Base-by-base conservation (phyloP, 2,113 vertebrate genomes). In the Chloropsis hardwickii region DNA sequence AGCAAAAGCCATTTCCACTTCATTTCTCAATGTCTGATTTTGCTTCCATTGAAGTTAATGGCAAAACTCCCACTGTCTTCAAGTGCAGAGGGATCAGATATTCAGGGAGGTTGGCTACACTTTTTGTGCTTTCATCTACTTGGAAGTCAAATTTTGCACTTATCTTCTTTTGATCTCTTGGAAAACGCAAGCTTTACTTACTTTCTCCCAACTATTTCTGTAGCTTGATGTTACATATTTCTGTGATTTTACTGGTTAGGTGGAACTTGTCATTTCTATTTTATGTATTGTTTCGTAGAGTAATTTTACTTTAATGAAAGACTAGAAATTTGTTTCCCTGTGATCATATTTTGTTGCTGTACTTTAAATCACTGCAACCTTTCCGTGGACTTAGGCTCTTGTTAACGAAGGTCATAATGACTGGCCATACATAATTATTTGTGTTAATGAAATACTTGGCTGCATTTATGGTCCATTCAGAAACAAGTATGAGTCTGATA, bases 401-500 rank as follows among this genome's bases (percentile, higher is more conserved):
- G 80, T 88, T 92, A 93, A 91, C 67, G 88, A 88, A 94, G 90
- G 92, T 81, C 37, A 48, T 81, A 39, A 93, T 89, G 94, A 79
- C 71, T 85, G 92, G 86, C 90, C 92, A 88, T 94, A 95, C 81
- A 64, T 95, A 93, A 97, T 95, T 91, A 94, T 95, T 95, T 97
- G 94, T 86, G 92, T 91, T 91, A 92, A 93, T 96, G 90, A 97
- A 86, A 94, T 95, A 97, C 93, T 95, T 97, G 95, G 86, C 79
- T 82, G 79, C 77, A 87, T 95, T 96, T 95, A 86, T 81, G 76
- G 90, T 76, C 92, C 93, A 56, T 96, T 97, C 27, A 15, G 94
- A 93, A 91, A 95, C 79, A 94, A 94, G 94, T 86, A 69, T 88
- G 94, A 93, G 92, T 95, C 86, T 92, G 87, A 92, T 89, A 81